Base-by-base conservation (phyloP, 2,113 vertebrate genomes). In the Ifrita kowaldi region DNA sequence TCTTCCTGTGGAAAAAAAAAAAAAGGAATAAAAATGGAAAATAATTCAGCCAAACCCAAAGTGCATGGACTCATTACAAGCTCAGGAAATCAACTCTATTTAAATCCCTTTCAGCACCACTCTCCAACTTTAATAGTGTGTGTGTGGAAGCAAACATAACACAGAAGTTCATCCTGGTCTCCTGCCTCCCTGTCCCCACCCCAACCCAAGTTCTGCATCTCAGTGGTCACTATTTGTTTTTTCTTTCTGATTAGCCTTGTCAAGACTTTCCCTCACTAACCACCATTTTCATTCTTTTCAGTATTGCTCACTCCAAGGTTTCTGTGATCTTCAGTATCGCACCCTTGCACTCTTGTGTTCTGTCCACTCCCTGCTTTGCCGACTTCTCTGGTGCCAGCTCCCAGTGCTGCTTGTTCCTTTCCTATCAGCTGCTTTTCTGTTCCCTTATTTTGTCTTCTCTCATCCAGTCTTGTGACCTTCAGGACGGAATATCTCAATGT, bases 71-170 rank as follows among this genome's bases (percentile, higher is more conserved):
- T 95, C 92, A 93, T 93, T 96, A 95, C 93, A 94, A 93, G 76
- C 41, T 92, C 93, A 95, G 86, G 93, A 96, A 96, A 96, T 96
- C 76, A 93, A 87, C 74, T 95, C 80, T 89, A 90, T 96, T 96
- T 95, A 94, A 95, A 57, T 89, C 90, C 69, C 56, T 96, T 94
- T 93, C 88, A 93, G 89, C 76, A 94, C 86, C 76, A 68, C 92
- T 95, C 68, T 96, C 90, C 90, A 92, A 50, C 56, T 95, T 89
- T 68, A 93, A 78, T 64, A 92, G 65, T 39, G 73, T 0, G 0
- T 81, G 52, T 86, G 69, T 93, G 83, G 39, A 97, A 93, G 86
- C 74, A 94, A 96, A 83, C 64, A 88, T 79, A 87, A 75, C 49
- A 78, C 22, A 75, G 59, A 81, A 86, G 65, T 81, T 71, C 60